phyloP scores from a whole-genome alignment of 2,888 invertebrate species.

The Gasteruption jaculator region DNA sequence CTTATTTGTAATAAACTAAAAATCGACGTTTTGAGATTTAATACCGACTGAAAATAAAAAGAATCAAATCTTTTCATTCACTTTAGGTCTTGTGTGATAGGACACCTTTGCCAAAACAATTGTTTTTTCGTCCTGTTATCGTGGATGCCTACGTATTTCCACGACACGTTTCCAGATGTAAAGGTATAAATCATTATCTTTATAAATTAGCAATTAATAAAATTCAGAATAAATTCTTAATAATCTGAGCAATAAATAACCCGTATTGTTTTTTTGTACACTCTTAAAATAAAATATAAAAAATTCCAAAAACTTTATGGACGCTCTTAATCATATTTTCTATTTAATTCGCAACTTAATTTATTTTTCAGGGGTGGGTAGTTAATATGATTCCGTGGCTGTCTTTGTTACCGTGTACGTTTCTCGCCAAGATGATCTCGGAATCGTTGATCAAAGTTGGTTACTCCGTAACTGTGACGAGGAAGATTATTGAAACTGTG shows the following conservation, averaged over 20 bases:
- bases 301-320: slow-evolving; percentile 1
- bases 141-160: slow-evolving; percentile 72
- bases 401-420: slow-evolving; percentile 61
- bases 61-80: slow-evolving; percentile 4
- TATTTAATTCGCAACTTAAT: neutral
- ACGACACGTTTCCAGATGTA: slow-evolving; percentile 65
- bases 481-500: slow-evolving; percentile 55
- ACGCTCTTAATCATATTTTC: neutral
- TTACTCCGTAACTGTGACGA: slow-evolving; percentile 55
- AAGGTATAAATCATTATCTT: slow-evolving; percentile 48
- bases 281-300: slow-evolving; percentile 5
- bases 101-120: slow-evolving; percentile 69
- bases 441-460: slow-evolving; percentile 57
- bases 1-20: no score
- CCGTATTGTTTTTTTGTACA: neutral
- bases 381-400: slow-evolving; percentile 71
- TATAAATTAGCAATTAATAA: slow-evolving; percentile 9
- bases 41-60: neutral
- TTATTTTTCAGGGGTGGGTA: slow-evolving; percentile 57
- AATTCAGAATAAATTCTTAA: neutral
- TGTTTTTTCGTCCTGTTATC: slow-evolving; percentile 68
- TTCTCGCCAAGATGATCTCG: slow-evolving; percentile 62
- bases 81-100: slow-evolving; percentile 62
- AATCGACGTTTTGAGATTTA: neutral
- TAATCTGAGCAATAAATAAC: no score